These are phyloP conservation scores for Ichneumoninae sp. DNA, from an alignment of 2,888 invertebrate genomes.

Conservation along the genomic window DNA sequence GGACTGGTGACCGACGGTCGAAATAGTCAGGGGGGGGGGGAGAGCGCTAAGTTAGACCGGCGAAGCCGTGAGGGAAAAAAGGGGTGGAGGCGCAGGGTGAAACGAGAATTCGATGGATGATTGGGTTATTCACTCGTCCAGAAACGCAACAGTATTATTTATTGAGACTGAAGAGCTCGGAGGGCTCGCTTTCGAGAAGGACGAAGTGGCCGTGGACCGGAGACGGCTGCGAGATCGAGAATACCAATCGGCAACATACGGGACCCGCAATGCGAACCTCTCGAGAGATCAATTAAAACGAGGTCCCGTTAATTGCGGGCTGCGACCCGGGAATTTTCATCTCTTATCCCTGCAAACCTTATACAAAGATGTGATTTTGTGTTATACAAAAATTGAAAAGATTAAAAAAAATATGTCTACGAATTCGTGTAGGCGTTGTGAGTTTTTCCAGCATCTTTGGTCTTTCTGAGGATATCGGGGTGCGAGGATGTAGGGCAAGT, in stretches of 20 bases:
- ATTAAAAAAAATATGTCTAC: neutral
- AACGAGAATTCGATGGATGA: conserved; percentile 55
- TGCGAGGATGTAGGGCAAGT: neutral
- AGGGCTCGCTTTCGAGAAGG: conserved; percentile 51
- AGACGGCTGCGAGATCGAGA: conserved; percentile 50
- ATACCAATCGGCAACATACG: conserved; percentile 80
- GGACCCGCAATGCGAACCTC: conserved; percentile 63
- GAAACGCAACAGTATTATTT: conserved; percentile 82
- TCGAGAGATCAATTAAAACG: conserved; percentile 81
- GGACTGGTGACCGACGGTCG: conserved; percentile 47
- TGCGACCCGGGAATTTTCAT: conserved; percentile 40
- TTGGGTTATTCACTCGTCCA: conserved; percentile 82
- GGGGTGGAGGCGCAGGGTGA: conserved; percentile 42
- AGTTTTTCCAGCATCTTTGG: neutral
- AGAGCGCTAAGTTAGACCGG: conserved; percentile 17
- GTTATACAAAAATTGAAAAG: too few species aligned
- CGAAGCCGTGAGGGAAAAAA: conserved; percentile 26
- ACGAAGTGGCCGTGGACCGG: conserved; percentile 39
- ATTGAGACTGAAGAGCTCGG: conserved; percentile 68
- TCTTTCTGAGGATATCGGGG: neutral
- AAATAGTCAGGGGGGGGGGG: conserved; percentile 57
- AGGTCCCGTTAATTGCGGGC: conserved; percentile 78
- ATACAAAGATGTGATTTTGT: neutral
- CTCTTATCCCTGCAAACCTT: neutral
- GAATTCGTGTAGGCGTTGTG: neutral